phyloP scores from a whole-genome alignment of 2,797 vertebrate genomes.

The Pangasius macronema region DNA sequence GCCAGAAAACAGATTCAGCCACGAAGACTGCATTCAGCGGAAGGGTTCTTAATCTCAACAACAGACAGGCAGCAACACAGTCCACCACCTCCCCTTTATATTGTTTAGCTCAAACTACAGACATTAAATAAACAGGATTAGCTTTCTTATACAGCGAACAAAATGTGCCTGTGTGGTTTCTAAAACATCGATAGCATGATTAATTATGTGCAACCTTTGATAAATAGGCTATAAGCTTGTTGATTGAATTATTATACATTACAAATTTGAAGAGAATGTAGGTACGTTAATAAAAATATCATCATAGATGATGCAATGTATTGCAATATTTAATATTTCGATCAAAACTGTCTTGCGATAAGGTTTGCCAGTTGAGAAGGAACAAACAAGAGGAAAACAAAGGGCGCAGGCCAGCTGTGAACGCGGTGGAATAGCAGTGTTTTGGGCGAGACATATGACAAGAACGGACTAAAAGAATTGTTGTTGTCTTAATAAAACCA shows the following conservation, averaged over 20 bases:
- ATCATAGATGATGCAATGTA: not conserved
- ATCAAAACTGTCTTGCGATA: not conserved
- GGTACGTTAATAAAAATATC: not conserved
- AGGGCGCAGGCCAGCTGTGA: not conserved
- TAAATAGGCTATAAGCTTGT: not conserved
- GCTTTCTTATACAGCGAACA: not conserved
- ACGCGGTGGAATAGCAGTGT: not conserved
- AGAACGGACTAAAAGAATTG: not conserved
- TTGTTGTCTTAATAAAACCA: not conserved
- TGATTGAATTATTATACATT: not conserved
- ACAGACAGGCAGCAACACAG: not conserved
- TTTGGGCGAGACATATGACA: not conserved
- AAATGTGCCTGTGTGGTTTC: not conserved
- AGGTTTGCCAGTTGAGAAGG: not conserved
- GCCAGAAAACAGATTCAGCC: conserved; percentile 22
- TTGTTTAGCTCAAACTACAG: not conserved
- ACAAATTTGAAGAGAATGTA: not conserved
- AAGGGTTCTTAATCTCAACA: conserved; percentile 7
- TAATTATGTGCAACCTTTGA: not conserved
- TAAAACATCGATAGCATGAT: not conserved
- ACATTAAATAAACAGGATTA: not conserved
- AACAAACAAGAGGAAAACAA: conserved; percentile 19
- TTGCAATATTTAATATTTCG: not conserved
- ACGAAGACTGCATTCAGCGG: not conserved
- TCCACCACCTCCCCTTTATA: not conserved